Conservation (phyloP, 2,888 invertebrate genomes). For the Pantelozetes paolii region DNA sequence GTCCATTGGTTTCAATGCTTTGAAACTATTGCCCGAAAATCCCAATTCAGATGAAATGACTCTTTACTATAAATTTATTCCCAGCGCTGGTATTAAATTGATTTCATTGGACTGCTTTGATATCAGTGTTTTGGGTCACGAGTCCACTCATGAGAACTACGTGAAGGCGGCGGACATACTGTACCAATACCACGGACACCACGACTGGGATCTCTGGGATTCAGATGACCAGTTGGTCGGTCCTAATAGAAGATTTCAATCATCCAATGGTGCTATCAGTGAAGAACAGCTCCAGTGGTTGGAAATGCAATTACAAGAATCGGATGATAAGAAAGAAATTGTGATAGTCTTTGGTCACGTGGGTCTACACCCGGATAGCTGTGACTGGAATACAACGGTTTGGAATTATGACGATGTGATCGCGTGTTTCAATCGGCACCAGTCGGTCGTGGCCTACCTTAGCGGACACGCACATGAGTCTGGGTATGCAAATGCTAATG, state of each 20-base stretch:
- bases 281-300: conserved; percentile 52
- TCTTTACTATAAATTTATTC: conserved; percentile 51
- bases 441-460: conserved; percentile 52
- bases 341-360: conserved; percentile 53
- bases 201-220: conserved; percentile 50
- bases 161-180: conserved; percentile 49
- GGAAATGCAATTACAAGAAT: conserved; percentile 49
- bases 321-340: conserved; percentile 50
- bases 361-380: conserved; percentile 49
- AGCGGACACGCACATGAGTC: conserved; percentile 53
- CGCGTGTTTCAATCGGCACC: conserved; percentile 49
- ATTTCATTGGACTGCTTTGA: conserved; percentile 53
- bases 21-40: conserved; percentile 17
- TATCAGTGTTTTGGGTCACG: conserved; percentile 51
- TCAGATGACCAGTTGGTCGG: conserved; percentile 49
- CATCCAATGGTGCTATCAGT: conserved; percentile 53
- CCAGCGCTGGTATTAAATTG: conserved; percentile 49
- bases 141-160: conserved; percentile 48
- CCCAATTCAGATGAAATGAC: conserved; percentile 3
- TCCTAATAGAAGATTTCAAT: conserved; percentile 50
- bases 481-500: conserved; percentile 50
- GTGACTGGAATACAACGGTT: conserved; percentile 49
- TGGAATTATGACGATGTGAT: conserved; percentile 53
- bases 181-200: conserved; percentile 50
- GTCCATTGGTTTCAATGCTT: conserved; percentile 12